Base-by-base conservation (phyloP, 2,797 vertebrate genomes). In the Mormyrops attenuatus region DNA sequence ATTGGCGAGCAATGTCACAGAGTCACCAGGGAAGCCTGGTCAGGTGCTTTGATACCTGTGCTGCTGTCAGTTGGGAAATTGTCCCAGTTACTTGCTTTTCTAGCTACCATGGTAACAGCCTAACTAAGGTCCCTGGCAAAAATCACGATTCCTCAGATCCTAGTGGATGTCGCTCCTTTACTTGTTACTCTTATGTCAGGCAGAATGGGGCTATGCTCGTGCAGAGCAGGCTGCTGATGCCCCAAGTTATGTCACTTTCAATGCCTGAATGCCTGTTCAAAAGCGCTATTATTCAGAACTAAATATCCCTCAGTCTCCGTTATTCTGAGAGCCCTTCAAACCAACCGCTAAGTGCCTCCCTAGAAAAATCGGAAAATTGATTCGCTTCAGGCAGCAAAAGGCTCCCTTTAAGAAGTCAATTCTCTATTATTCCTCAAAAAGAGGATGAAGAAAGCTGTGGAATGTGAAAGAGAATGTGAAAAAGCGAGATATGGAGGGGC, bases 231-330 rank as follows among this genome's bases (percentile, higher is more conserved):
- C 66, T 34, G 15, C 88, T 84, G 69, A 34, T 55, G 73, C 38
- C 38, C 88, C 52, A 22, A 84, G 44, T 85, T 69, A 80, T 80
- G 80, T 89, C 80, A 63, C 57, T 85, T 47, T 89, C 44, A 89
- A 89, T 84, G 73, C 53, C 84, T 26, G 84, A 85, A 80, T 44
- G 73, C 9, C 82, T 85, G 82, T 52, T 57, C 26, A 55, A 57
- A 34, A 22, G 15, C 34, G 15, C 26, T 87, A 26, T 87, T n/a
- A 57, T 87, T 87, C 85, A 55, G 34, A 60, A 41, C 22, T 38
- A 30, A 49, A 55, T 38, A 26, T 57, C 30, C 26, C 50, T 38
- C 53, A 20, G 53, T 60, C 50, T 20, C 82, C 47, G 20, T 80
- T 86, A 44, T 50, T 52, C 82, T 13, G 44, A 85, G n/a, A n/a